Conservation (phyloP, 2,797 vertebrate species). For the Melopsittacus undulatus region DNA sequence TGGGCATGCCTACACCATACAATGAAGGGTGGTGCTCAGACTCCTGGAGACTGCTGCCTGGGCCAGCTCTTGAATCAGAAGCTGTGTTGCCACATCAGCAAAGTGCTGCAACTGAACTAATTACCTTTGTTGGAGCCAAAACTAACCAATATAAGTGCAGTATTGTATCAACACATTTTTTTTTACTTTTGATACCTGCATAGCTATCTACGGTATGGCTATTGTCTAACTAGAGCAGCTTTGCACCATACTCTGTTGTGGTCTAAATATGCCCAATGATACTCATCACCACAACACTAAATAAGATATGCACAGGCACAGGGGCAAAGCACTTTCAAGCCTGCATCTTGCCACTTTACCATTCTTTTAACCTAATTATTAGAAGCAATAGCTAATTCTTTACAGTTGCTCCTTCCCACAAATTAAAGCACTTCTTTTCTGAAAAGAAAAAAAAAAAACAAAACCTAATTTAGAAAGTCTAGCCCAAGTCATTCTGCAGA, state of each 20-base stretch:
- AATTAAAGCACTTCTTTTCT: not conserved
- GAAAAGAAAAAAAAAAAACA: not conserved
- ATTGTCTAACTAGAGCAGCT: not conserved
- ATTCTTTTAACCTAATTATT: not conserved
- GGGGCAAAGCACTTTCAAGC: not conserved
- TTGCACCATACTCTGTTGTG: not conserved
- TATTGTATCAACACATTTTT: not conserved
- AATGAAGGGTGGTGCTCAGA: not conserved
- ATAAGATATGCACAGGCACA: not conserved
- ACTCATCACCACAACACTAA: not conserved
- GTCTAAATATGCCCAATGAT: not conserved
- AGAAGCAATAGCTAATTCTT: not conserved
- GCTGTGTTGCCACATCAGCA: not conserved
- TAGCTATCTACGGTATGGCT: not conserved
- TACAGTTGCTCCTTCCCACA: not conserved
- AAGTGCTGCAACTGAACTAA: slow-evolving; percentile 6
- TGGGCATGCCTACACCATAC: not conserved
- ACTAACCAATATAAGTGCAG: not conserved
- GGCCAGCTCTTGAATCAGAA: not conserved
- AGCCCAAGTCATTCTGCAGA: not conserved
- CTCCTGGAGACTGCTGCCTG: not conserved
- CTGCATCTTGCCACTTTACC: not conserved
- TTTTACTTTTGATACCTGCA: not conserved
- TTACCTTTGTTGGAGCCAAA: not conserved
- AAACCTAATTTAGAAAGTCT: not conserved